Conservation (phyloP, 2,797 vertebrate species). For the Kryptopterus vitreolus region DNA sequence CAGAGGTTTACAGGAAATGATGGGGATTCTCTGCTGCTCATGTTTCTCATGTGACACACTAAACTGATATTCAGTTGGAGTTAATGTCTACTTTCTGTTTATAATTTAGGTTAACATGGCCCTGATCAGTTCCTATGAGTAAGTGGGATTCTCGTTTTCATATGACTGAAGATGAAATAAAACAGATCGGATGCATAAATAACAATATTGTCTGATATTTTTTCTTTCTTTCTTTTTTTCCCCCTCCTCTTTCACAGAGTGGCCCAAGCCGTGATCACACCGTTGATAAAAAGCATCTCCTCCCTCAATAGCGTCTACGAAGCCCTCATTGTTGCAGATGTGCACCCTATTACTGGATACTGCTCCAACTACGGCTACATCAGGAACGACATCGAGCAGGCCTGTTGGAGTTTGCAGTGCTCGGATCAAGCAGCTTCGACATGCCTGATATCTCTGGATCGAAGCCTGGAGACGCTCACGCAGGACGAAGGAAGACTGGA, state of each 20-base stretch:
- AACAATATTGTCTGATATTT: background rate
- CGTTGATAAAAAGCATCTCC: conserved; percentile 11
- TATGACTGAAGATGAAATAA: too few relatives aligned
- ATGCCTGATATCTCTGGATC: background rate
- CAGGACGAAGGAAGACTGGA: background rate
- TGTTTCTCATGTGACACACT: too few relatives aligned
- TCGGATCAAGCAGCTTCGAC: background rate
- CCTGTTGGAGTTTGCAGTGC: background rate
- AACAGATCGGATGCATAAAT: background rate
- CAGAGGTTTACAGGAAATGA: too few relatives aligned
- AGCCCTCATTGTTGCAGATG: background rate
- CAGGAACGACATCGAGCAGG: conserved; percentile 21
- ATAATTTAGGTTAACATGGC: too few relatives aligned
- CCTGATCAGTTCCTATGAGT: too few relatives aligned
- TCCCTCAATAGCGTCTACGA: conserved; percentile 5
- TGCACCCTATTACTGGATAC: conserved; percentile 6
- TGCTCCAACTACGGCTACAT: conserved; percentile 31
- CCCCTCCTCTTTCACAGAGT: too few relatives aligned
- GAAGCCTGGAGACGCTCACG: background rate
- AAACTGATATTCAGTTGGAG: too few relatives aligned
- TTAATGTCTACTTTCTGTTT: too few relatives aligned
- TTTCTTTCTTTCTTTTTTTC: background rate
- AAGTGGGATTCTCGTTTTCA: too few relatives aligned
- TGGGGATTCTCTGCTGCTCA: too few relatives aligned
- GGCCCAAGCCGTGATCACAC: background rate